Percentiles rank a stretch among this genome's conserved stretches.
phyloP scores from a whole-genome alignment of 2,113 vertebrate species.

The Cichladusa arquata region DNA sequence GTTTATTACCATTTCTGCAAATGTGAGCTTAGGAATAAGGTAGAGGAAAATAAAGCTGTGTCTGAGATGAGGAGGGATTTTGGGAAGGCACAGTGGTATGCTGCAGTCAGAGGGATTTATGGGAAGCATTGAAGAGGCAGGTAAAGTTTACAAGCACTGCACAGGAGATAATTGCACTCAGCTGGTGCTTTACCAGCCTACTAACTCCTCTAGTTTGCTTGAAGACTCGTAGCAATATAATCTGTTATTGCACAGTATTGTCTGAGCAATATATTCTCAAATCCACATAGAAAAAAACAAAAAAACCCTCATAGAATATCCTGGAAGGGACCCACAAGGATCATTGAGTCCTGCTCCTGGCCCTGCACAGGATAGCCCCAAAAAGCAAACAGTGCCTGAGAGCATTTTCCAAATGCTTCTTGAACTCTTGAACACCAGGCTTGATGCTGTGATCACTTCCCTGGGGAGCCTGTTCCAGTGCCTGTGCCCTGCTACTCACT shows the following conservation, averaged over 20 bases:
- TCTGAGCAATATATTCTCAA: background rate
- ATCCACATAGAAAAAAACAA: background rate
- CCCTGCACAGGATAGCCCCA: background rate
- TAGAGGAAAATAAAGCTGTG: background rate
- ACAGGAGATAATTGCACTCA: constrained; percentile 6
- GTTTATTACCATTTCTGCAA: background rate
- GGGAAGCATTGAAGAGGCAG: background rate
- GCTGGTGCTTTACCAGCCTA: background rate
- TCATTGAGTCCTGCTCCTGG: background rate
- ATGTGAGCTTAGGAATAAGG: background rate
- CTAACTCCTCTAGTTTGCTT: constrained; percentile 4
- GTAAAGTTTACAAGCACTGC: constrained; percentile 19
- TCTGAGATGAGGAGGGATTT: background rate
- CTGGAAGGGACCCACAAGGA: background rate
- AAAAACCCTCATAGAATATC: background rate
- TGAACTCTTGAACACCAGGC: background rate
- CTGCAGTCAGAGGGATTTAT: background rate
- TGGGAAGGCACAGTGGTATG: background rate
- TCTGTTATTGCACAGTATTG: background rate
- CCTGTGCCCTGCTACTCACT: background rate
- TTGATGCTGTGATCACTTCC: background rate
- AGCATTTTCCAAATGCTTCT: background rate
- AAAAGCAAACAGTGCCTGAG: background rate
- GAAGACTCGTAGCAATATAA: background rate
- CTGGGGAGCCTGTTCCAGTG: background rate